These are phyloP conservation scores for Champsocephalus gunnari DNA, from an alignment of 2,797 vertebrate genomes.

Conservation along the genomic window DNA sequence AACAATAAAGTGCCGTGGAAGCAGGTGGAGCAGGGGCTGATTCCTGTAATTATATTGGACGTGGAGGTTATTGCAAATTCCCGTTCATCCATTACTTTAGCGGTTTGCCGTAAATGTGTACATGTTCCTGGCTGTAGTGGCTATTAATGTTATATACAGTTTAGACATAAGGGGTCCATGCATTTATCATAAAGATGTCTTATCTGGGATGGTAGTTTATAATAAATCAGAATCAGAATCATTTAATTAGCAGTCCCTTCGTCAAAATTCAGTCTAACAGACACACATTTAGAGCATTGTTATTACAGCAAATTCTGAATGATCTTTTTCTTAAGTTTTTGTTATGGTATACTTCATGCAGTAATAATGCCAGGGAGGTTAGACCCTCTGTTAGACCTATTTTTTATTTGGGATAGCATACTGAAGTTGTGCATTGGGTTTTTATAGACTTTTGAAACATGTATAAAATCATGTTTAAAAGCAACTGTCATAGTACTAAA, in stretches of 20 bases:
- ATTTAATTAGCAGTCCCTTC: not conserved
- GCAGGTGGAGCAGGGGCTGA: slow-evolving; percentile 41
- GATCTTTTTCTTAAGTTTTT: not conserved
- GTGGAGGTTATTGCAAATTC: slow-evolving; percentile 48
- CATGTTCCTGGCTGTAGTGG: slow-evolving; percentile 6
- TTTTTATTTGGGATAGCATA: not conserved
- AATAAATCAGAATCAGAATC: too few relatives aligned
- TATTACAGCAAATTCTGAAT: not conserved
- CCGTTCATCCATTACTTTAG: slow-evolving; percentile 48
- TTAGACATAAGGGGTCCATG: not conserved
- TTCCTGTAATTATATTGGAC: slow-evolving; percentile 54
- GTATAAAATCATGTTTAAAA: not conserved
- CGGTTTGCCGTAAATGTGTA: slow-evolving; percentile 35
- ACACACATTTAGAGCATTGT: not conserved
- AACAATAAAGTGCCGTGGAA: slow-evolving; percentile 42
- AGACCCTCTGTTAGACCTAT: not conserved
- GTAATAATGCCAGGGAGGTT: not conserved
- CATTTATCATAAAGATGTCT: not conserved
- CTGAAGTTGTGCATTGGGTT: not conserved
- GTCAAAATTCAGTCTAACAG: not conserved
- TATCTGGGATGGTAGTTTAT: not conserved
- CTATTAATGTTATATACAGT: not conserved
- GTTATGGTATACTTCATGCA: not conserved
- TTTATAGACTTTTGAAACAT: not conserved
- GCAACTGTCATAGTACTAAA: not conserved